Evolutionary conservation across 2,113 vertebrate species (phyloP).

Genomic region (Chauna torquata): DNA sequence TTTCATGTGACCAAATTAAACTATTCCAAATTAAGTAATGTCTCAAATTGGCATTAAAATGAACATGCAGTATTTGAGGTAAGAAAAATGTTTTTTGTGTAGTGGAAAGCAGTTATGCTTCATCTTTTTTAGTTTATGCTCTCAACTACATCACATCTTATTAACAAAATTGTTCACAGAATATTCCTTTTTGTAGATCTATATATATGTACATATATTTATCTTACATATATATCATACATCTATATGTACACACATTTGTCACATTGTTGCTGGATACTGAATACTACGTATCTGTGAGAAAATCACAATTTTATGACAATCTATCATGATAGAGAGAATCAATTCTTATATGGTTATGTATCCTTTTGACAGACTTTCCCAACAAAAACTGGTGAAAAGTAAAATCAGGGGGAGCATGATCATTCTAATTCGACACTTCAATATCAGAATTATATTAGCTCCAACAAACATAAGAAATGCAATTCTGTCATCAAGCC

Average conservation of each 20-base stretch:
- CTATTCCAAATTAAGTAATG: neutral
- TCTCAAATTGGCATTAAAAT: neutral
- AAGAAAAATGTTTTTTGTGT: neutral
- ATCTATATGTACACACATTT: neutral
- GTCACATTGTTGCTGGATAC: neutral
- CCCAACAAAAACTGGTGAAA: neutral
- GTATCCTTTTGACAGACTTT: neutral
- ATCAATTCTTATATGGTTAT: neutral
- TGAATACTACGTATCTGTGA: neutral
- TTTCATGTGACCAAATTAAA: neutral
- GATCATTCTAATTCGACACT: neutral
- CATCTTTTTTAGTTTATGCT: neutral
- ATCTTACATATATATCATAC: no score
- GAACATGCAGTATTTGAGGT: neutral
- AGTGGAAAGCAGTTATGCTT: neutral
- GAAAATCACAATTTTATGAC: neutral
- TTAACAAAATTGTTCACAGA: neutral
- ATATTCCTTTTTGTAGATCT: neutral
- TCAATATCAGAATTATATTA: neutral
- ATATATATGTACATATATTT: neutral
- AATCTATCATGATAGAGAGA: neutral
- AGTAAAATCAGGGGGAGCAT: neutral
- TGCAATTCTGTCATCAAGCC: neutral
- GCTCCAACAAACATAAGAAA: neutral
- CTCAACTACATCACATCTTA: neutral